Base-by-base conservation (phyloP, 2,113 vertebrate species). In the Istiophorus platypterus region DNA sequence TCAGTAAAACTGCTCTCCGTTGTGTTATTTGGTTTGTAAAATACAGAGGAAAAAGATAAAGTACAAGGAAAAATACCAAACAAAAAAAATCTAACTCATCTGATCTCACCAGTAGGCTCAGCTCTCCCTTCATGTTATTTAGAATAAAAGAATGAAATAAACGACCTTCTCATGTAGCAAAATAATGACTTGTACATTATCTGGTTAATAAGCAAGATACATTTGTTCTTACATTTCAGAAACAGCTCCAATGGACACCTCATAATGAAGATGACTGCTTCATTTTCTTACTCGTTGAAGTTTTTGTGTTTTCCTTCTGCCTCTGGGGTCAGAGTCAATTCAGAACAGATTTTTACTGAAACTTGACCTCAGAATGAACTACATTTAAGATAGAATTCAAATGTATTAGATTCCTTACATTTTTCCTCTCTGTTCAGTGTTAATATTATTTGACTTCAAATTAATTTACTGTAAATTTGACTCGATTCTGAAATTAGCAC, bases 211-310 rank as follows among this genome's bases (percentile, higher is more conserved):
- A 78, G 12, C 6, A 24, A 18, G 1, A 2, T 22, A 0, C 34
- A 2, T 85, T 3, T 86, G 12, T 72, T 62, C 11, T 80, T 79
- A 4, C 22, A 29, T 89, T 93, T 80, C 91, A 96, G 95, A 93
- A 93, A 52, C 88, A 0, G 0, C 80, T 77, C 8, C 84, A 7
- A 96, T 95, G 95, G 95, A 96, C 37, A 95, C 93, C 5, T 94
- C 94, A 1, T 92, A 93, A 92, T 85, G 84, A 89, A 81, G 68
- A 79, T 1, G 39, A 41, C 37, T 2, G 14, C 18, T 31, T 18
- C 45, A 27, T 54, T 29, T 74, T 69, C 59, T 76, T 57, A 63
- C 66, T 79, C 13, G 83, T 49, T 81, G 42, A 89, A 73, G 54
- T 72, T 85, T 72, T 76, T 39, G 62, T 66, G 62, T 78, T 63